Conservation (phyloP, 2,888 invertebrate species). For the Pristionchus maxplancki region DNA sequence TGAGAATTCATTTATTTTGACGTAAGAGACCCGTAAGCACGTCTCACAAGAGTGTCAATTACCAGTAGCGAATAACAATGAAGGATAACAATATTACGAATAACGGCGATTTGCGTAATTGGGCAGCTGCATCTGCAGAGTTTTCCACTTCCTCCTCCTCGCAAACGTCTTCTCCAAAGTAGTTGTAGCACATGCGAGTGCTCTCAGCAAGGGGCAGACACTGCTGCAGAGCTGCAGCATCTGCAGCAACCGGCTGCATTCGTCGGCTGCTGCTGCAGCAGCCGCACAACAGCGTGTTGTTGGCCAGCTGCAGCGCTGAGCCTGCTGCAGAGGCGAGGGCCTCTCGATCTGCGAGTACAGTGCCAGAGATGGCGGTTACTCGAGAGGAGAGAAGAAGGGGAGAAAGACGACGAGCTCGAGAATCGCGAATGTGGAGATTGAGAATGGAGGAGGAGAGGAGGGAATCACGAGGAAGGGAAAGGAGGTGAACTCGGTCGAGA, state of each 20-base stretch:
- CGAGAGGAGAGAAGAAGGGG: neutral
- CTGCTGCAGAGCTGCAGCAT: neutral
- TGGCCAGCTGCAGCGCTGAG: neutral
- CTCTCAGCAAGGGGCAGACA: neutral
- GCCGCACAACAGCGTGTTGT: conserved; percentile 32
- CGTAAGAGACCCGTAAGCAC: neutral
- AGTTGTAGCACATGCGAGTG: neutral
- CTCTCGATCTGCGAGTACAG: neutral
- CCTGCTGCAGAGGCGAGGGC: neutral
- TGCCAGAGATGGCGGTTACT: neutral
- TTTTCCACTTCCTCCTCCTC: neutral
- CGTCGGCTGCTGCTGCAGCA: conserved; percentile 6
- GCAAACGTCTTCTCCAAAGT: conserved; percentile 5
- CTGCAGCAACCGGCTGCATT: neutral
- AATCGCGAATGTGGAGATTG: neutral
- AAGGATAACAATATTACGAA: neutral
- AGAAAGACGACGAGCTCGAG: neutral
- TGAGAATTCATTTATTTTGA: neutral
- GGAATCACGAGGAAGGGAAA: neutral
- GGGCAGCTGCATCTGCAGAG: neutral
- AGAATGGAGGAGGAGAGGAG: neutral
- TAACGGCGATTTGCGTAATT: neutral
- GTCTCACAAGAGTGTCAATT: neutral
- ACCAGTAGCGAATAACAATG: neutral
- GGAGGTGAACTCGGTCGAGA: neutral